Evolutionary conservation across 2,113 vertebrate species (phyloP).

Genomic region (Hypocryptadius cinnamomeus): DNA sequence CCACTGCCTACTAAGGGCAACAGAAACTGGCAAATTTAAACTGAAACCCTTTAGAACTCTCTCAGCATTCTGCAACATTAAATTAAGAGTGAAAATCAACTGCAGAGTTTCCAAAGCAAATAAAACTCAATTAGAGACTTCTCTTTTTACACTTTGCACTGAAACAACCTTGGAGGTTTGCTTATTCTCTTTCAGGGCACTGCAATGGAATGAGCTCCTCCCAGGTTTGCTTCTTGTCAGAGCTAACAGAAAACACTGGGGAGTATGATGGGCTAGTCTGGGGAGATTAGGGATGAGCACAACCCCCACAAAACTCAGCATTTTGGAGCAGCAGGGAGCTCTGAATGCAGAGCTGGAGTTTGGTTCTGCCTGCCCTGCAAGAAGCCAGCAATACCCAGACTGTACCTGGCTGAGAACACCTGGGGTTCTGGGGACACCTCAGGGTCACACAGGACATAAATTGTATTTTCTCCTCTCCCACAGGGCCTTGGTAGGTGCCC

Average conservation of each 20-base stretch:
- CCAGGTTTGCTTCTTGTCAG: not conserved
- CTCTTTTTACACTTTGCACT: not conserved
- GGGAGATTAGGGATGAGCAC: not conserved
- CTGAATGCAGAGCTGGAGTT: not conserved
- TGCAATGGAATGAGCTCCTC: not conserved
- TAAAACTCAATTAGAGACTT: not conserved
- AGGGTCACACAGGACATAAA: no score
- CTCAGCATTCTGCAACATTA: not conserved
- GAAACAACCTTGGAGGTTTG: not conserved
- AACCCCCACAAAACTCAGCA: not conserved
- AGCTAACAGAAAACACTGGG: not conserved
- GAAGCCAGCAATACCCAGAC: not conserved
- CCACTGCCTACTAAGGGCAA: not conserved
- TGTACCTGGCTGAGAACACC: not conserved
- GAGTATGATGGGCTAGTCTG: accelerated
- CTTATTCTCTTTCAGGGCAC: not conserved
- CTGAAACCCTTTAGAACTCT: not conserved
- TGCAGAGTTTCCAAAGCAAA: not conserved
- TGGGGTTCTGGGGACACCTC: not conserved
- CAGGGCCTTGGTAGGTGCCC: not conserved
- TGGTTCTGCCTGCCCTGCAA: not conserved
- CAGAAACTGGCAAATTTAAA: not conserved
- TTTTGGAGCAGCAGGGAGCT: not conserved
- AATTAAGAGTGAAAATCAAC: not conserved
- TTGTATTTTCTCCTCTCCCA: not conserved